Percentiles rank a stretch among this genome's conserved stretches.
Conservation (phyloP, 2,888 invertebrate genomes). For the Prostheceraeus crozeri region DNA sequence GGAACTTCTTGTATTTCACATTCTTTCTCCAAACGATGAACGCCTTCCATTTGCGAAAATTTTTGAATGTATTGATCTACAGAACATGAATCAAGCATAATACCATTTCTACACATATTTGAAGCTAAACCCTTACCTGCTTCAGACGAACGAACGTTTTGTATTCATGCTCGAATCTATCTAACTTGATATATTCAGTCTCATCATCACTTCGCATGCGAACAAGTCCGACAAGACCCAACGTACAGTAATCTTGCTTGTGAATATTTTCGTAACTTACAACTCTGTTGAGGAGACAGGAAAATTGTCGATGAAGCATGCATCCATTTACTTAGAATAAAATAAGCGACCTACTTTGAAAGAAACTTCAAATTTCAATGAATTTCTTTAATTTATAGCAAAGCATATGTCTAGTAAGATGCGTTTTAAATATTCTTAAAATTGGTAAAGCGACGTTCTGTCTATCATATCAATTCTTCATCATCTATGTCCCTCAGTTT, state of each 20-base stretch:
- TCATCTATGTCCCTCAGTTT: too few relatives aligned
- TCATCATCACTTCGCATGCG: constrained; percentile 63
- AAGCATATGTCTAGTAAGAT: too few relatives aligned
- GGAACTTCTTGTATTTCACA: constrained; percentile 66
- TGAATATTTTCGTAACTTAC: constrained; percentile 68
- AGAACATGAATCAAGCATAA: constrained; percentile 30
- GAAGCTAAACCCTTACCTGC: constrained; percentile 26
- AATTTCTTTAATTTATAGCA: too few relatives aligned
- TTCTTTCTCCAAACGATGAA: constrained; percentile 73
- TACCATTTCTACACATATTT: constrained; percentile 1
- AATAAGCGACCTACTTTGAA: too few relatives aligned
- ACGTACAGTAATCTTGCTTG: constrained; percentile 69
- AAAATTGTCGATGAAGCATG: too few relatives aligned
- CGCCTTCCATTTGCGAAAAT: constrained; percentile 62
- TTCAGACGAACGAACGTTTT: constrained; percentile 47
- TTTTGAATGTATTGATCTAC: constrained; percentile 56
- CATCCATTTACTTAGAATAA: constrained; percentile 12
- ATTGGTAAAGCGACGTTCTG: too few relatives aligned
- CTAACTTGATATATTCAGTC: constrained; percentile 69
- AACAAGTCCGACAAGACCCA: constrained; percentile 74
- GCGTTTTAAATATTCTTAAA: too few relatives aligned
- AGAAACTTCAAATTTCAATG: too few relatives aligned
- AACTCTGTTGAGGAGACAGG: constrained; percentile 63
- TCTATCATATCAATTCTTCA: too few relatives aligned
- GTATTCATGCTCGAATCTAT: constrained; percentile 74